Conservation (phyloP, 2,888 invertebrate species). For the Troides aeacus region DNA sequence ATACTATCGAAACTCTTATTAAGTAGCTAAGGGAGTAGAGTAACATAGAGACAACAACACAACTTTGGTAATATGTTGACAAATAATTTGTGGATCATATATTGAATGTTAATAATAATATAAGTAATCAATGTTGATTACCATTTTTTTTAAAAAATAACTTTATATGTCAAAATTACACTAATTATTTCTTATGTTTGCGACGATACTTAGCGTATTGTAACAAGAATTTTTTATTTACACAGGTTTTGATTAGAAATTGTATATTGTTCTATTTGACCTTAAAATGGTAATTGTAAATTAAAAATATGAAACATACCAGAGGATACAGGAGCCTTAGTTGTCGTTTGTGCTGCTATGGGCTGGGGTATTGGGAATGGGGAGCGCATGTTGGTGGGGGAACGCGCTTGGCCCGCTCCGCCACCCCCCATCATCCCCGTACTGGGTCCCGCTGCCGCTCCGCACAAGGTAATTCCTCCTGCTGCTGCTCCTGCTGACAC, state of each 20-base stretch:
- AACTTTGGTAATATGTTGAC: too few relatives aligned
- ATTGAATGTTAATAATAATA: too few relatives aligned
- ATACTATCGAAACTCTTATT: too few relatives aligned
- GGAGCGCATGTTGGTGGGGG: conserved; percentile 12
- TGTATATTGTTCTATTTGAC: neutral
- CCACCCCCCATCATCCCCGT: conserved; percentile 3
- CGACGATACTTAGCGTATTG: too few relatives aligned
- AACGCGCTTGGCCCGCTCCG: conserved; percentile 5
- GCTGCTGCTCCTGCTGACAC: conserved; percentile 25
- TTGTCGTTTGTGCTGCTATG: conserved; percentile 7
- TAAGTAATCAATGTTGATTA: too few relatives aligned
- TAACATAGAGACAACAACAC: too few relatives aligned
- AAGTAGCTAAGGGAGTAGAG: too few relatives aligned
- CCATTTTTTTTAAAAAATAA: too few relatives aligned
- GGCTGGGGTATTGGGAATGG: conserved; percentile 21
- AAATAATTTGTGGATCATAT: too few relatives aligned
- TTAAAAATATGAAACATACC: conserved; percentile 1
- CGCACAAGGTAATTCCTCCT: neutral
- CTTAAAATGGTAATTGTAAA: neutral
- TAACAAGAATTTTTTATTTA: neutral
- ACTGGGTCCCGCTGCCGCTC: conserved; percentile 2
- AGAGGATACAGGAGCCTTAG: conserved; percentile 23
- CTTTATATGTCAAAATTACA: too few relatives aligned
- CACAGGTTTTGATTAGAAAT: neutral
- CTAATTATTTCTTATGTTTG: too few relatives aligned